These are phyloP conservation scores for Hemaris fuciformis DNA, from an alignment of 2,888 invertebrate species.

Conservation along the genomic window DNA sequence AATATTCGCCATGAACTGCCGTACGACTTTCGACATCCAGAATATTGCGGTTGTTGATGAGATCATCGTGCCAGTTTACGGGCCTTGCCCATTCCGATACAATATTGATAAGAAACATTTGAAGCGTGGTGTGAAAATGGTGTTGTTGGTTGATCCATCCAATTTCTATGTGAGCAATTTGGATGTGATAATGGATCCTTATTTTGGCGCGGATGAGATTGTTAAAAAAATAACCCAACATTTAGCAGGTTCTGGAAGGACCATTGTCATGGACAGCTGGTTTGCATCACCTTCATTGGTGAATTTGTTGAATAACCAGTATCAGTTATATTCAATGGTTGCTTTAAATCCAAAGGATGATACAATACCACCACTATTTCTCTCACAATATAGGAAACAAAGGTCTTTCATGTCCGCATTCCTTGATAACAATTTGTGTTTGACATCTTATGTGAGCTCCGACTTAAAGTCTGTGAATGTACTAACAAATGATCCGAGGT, in stretches of 20 bases:
- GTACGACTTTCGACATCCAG: slow-evolving; percentile 56
- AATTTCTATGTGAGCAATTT: slow-evolving; percentile 71
- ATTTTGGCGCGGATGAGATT: slow-evolving; percentile 56
- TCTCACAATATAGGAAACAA: slow-evolving; percentile 52
- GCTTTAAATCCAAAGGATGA: slow-evolving; percentile 56
- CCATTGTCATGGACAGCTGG: slow-evolving; percentile 68
- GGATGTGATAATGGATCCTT: slow-evolving; percentile 67
- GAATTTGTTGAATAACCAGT: slow-evolving; percentile 48
- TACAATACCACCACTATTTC: slow-evolving; percentile 63
- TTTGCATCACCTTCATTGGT: slow-evolving; percentile 56
- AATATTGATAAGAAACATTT: slow-evolving; percentile 61
- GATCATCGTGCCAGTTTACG: slow-evolving; percentile 64
- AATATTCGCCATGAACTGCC: slow-evolving; percentile 71
- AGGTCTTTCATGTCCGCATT: slow-evolving; percentile 59
- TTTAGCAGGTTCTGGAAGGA: slow-evolving; percentile 56
- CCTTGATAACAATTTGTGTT: slow-evolving; percentile 49
- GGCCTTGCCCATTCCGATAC: slow-evolving; percentile 71
- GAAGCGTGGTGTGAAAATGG: slow-evolving; percentile 65
- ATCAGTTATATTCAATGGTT: slow-evolving; percentile 55
- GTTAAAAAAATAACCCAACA: slow-evolving; percentile 62
- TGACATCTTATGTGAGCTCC: slow-evolving; percentile 60
- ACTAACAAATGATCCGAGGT: slow-evolving; percentile 61
- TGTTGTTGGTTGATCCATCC: slow-evolving; percentile 61
- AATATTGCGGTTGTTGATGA: slow-evolving; percentile 67
- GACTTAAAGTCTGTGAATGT: slow-evolving; percentile 58